phyloP scores from a whole-genome alignment of 2,113 vertebrate genomes.

The Fukomys damarensis region DNA sequence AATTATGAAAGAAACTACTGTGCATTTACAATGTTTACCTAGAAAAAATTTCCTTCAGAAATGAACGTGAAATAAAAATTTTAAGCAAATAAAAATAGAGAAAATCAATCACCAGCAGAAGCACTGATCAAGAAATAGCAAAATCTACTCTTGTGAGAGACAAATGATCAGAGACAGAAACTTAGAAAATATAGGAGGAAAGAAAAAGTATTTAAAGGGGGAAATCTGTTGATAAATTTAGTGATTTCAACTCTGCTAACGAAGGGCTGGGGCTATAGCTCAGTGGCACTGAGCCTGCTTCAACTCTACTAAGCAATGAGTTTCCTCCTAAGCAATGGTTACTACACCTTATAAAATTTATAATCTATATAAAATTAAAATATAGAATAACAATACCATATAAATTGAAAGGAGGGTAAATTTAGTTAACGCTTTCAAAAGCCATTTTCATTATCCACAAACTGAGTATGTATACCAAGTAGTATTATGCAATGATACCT shows the following conservation, averaged over 20 bases:
- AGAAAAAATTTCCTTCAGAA: neutral
- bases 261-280: too few relatives aligned
- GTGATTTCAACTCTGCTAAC: neutral
- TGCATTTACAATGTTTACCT: neutral
- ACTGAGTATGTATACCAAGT: neutral
- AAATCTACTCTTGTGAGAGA: conserved; percentile 19
- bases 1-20: neutral
- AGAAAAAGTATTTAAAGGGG: neutral
- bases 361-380: conserved; percentile 12
- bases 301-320: too few relatives aligned
- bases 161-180: conserved; percentile 45
- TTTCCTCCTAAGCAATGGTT: conserved; percentile 18
- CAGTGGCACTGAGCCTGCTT: too few relatives aligned
- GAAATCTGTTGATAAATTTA: conserved; percentile 11
- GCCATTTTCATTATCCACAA: neutral
- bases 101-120: conserved; percentile 14
- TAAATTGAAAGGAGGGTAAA: neutral
- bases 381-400: neutral
- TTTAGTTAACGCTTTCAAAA: conserved; percentile 25
- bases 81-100: neutral
- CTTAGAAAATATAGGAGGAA: neutral
- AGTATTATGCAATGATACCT: neutral
- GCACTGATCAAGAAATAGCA: neutral
- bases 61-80: conserved; percentile 1
- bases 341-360: neutral